phyloP scores from a whole-genome alignment of 2,113 vertebrate species.

The Choloepus hoffmanni region DNA sequence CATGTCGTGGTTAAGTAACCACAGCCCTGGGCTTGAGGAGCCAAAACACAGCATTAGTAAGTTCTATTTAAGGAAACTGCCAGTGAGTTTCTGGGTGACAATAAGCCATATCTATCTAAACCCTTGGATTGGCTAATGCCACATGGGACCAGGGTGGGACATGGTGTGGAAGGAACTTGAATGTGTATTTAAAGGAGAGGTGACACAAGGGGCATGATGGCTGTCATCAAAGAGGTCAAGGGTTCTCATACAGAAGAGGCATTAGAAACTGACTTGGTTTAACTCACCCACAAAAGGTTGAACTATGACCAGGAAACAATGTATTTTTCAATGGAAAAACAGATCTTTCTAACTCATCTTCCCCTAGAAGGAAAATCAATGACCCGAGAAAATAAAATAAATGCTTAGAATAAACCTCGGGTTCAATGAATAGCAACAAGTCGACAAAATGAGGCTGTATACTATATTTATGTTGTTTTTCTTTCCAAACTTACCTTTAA shows the following conservation, averaged over 20 bases:
- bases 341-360: neutral
- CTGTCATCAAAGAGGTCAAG: neutral
- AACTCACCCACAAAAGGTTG: neutral
- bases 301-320: neutral
- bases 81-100: constrained; percentile 8
- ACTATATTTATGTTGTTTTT: neutral
- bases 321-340: neutral
- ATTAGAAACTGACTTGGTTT: neutral
- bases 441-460: constrained; percentile 10
- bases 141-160: neutral
- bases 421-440: neutral
- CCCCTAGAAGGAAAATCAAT: neutral
- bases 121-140: neutral
- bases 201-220: too few relatives aligned
- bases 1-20: neutral
- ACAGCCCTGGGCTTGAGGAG: neutral
- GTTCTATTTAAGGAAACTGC: neutral
- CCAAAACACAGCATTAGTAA: neutral
- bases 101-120: neutral
- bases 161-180: neutral
- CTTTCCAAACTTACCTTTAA: constrained; percentile 42
- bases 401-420: neutral
- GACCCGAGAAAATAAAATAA: constrained; percentile 20
- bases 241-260: neutral
- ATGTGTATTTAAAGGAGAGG: neutral